These are phyloP conservation scores for Luperina nickerlii DNA, from an alignment of 2,888 invertebrate species.

Conservation along the genomic window DNA sequence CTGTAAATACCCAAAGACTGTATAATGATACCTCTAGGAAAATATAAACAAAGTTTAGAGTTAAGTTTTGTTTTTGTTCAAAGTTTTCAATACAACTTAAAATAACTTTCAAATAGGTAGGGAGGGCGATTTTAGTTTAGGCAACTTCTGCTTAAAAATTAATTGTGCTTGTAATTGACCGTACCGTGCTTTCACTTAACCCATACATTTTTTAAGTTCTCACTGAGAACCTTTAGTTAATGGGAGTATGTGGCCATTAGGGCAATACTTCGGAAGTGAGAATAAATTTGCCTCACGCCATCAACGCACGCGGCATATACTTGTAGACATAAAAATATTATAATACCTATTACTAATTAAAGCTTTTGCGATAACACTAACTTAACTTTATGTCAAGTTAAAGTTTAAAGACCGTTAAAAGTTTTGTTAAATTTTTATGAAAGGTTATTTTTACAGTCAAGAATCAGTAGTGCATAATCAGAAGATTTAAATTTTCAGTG, in stretches of 20 bases:
- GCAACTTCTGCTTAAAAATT: conserved; percentile 36
- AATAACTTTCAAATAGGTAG: conserved; percentile 5
- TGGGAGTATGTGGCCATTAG: conserved; percentile 60
- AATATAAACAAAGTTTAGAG: conserved; percentile 12
- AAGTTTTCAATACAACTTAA: conserved; percentile 24
- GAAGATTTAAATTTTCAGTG: not conserved
- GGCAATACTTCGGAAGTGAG: conserved; percentile 62
- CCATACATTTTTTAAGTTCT: conserved; percentile 45
- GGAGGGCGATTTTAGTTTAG: not conserved
- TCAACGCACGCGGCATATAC: conserved; percentile 43
- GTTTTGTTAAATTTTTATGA: not conserved
- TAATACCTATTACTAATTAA: conserved; percentile 41
- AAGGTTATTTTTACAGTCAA: not conserved
- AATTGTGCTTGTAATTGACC: conserved; percentile 32
- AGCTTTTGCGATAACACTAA: conserved; percentile 38
- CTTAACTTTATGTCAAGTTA: conserved; percentile 11
- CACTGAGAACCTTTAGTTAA: conserved; percentile 49
- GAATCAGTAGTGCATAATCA: not conserved
- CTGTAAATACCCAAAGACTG: conserved; percentile 30
- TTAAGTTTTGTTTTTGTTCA: conserved; percentile 12
- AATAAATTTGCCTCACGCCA: conserved; percentile 65
- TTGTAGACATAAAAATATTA: conserved; percentile 42
- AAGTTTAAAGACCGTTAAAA: conserved; percentile 14
- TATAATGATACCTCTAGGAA: conserved; percentile 17
- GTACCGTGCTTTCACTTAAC: conserved; percentile 41